Base-by-base conservation (phyloP, 2,888 invertebrate genomes). In the Melinopterus prodromus region DNA sequence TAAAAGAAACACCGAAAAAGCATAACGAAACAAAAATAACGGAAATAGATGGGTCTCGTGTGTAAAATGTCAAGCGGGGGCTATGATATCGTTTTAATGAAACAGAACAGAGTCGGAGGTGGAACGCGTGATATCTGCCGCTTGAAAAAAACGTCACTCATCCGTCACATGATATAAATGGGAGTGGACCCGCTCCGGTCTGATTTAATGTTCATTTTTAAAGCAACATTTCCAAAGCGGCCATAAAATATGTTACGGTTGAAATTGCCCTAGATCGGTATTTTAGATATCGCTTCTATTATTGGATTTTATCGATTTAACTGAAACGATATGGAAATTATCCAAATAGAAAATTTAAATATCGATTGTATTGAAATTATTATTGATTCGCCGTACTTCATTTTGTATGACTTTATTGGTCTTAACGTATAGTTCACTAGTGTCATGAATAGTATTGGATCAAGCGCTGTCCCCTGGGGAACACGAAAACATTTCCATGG, bases 71-170 rank as follows among this genome's bases (percentile, higher is more conserved):
- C 74, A 74, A 74, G 36, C 74, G 5, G 35, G 12, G 37, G 36
- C 74, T 35, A 36, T 74, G 74, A 74, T 74, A 74, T 74, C 74
- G 12, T 74, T 74, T 74, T 74, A 74, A 74, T 74, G 74, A 74
- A 74, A 74, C 74, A n/a, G n/a, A 37, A 74, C 36, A 36, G 74
- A n/a, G 26, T 35, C 35, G 35, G n/a, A 35, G 74, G 37, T 74
- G 35, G 74, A 36, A 35, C n/a, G n/a, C 74, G 74, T 74, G 74
- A 74, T 74, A 74, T 74, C 74, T 37, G 37, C 74, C 74, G 74
- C 35, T 35, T 35, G n/a, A n/a, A 74, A 74, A 74, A 74, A 74
- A 74, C 35, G 74, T 74, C 74, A 74, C 9, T 74, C 74, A 37
- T 74, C 35, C 74, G 74, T 74, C 74, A 37, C 74, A 36, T 74